Base-by-base conservation (phyloP, 2,113 vertebrate genomes). In the Myotis davidii region DNA sequence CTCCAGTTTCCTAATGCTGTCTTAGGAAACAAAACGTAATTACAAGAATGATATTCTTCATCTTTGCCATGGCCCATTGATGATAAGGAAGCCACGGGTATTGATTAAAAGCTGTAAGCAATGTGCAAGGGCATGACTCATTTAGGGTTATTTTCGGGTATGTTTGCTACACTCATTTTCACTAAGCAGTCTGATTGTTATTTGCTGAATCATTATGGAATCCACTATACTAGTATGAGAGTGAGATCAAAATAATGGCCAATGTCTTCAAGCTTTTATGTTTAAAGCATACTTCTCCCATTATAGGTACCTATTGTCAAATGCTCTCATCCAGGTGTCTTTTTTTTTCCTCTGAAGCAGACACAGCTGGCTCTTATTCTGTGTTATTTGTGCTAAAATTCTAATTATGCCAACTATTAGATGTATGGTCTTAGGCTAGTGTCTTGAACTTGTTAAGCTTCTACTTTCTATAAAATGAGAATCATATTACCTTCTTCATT, bases 391-490 rank as follows among this genome's bases (percentile, higher is more conserved):
- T 39, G 34, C 50, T 95, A 50, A 87, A 84, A 42, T 73, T 1
- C 2, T 3, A 59, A 2, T 52, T 82, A 27, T 74, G 0, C 25
- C 45, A 27, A 78, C 50, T 52, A 45, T 1, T 16, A 45, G 14
- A 34, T 50, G 20, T 56, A 1, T 64, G 56, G 39, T 27, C 20
- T 81, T 65, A 70, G 12, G 4, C 14, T 52, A 65, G 20, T 85
- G 5, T 32, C 25, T 85, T 54, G 59, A 85, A 34, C 6, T 48
- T 27, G 5, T 23, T 67, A 27, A 61, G 18, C 3, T 50, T 82
- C 73, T 83, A 23, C 48, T 70, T 76, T 42, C 27, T 69, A 39
- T 79, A 64, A 78, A 89, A 69, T 70, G 48, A 25, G 64, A 82
- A n/a, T 73, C 29, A 23, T 52, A 6, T 17, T 25, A 25, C 0